phyloP scores from a whole-genome alignment of 2,888 invertebrate species.

The Cephus spinipes region DNA sequence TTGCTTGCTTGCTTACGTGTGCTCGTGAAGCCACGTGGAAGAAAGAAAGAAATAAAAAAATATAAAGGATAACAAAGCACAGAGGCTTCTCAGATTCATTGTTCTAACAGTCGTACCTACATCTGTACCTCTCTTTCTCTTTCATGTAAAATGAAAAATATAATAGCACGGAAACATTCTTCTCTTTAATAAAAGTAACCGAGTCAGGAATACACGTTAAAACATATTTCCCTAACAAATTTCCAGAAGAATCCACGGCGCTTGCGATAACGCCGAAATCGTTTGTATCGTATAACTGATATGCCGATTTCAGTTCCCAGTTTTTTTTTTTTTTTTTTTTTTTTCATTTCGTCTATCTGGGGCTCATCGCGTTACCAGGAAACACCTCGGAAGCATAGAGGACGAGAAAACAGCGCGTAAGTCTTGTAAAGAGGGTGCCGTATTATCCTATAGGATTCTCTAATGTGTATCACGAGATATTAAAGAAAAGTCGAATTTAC shows the following conservation, averaged over 20 bases:
- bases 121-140: not conserved
- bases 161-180: not conserved
- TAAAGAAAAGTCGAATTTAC: not conserved
- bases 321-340: not conserved
- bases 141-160: not conserved
- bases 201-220: not conserved
- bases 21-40: not conserved
- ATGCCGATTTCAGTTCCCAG: slow-evolving; percentile 40
- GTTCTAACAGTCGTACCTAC: not conserved
- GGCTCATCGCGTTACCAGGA: not conserved
- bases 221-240: slow-evolving; percentile 4
- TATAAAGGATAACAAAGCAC: not conserved
- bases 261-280: slow-evolving; percentile 19
- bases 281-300: slow-evolving; percentile 32
- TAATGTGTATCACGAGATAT: not conserved
- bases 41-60: not conserved
- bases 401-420: not conserved
- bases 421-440: not conserved
- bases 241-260: slow-evolving; percentile 29
- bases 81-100: not conserved
- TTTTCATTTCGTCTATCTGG: not conserved
- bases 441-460: not conserved
- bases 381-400: not conserved
- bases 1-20: not conserved
- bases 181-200: not conserved